Evolutionary conservation across 2,888 invertebrate species (phyloP), one percentile per base, ranked within the genome.

Genomic region (Tachina grossa): DNA sequence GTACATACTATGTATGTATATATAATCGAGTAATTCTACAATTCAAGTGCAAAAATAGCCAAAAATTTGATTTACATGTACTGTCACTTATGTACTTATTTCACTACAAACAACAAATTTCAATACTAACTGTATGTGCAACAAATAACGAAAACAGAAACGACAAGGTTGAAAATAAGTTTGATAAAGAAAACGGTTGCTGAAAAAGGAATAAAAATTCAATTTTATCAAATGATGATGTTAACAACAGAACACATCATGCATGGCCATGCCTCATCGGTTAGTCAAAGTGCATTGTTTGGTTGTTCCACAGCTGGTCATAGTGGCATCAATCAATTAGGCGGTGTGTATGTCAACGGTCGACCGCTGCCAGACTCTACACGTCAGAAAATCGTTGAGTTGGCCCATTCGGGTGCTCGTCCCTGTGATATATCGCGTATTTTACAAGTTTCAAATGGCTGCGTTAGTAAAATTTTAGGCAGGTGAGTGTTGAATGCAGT

Each of bases 361-460:
- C 95, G 99, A 89, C 99, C 99, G 88, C 95, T 99, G 93, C 99
- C 99, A 87, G 99, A 99, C 94, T 97, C 97, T 90, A 99, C 99
- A 90, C 95, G 99, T 89, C 99, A 99, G 94, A 97, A 98, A 95
- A 99, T 99, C 91, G 99, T 99, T 90, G 99, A 99, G 94, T 94
- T 99, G 93, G 99, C 99, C 88, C 98, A 99, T 94, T 97, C 98
- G 68, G 99, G 99, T 83, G 98, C 98, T 87, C 94, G 99, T 90
- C 99, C 99, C 84, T 99, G 99, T 94, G 99, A 99, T 95, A 99
- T 99, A 94, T 98, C 98, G 90, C 95, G 99, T 91, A 98, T 98
- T 91, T 96, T 99, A 89, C 99, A 99, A 94, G 99, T 99, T 92
- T 98, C 98, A 94, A 99, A 99, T 94, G 99, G 99, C 93, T 99